phyloP scores from a whole-genome alignment of 2,797 vertebrate genomes.

The Pagetopsis macropterus region DNA sequence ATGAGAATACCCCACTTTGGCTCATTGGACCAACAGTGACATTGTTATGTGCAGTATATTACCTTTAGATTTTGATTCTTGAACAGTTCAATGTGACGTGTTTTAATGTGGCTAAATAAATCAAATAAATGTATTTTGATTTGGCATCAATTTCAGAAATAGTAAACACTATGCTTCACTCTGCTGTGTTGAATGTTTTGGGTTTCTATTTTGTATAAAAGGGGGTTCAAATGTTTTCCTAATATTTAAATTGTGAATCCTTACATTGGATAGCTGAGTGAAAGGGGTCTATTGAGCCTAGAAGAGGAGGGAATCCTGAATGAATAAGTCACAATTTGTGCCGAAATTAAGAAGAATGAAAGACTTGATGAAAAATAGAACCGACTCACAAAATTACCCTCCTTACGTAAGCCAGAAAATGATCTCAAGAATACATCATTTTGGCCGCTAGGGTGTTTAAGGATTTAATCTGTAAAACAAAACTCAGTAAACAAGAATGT shows the following conservation, averaged over 20 bases:
- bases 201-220: background rate
- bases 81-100: background rate
- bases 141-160: background rate
- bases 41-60: background rate
- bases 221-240: background rate
- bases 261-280: background rate
- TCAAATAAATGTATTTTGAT: fast-evolving
- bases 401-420: background rate
- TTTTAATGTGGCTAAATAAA: background rate
- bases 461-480: background rate
- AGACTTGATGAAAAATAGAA: background rate
- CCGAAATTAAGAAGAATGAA: background rate
- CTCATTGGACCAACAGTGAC: background rate
- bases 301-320: background rate
- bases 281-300: background rate
- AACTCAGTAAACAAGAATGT: too few species aligned
- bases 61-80: fast-evolving
- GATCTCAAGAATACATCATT: background rate
- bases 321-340: background rate
- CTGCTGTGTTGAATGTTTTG: background rate
- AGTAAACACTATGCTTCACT: background rate
- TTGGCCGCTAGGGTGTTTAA: background rate
- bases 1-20: background rate
- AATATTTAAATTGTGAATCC: background rate
- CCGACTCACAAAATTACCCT: background rate